Evolutionary conservation across 37 sponge, comb jelly and placozoan genomes (phyloP).

Genomic region (Mnemiopsis leidyi): DNA sequence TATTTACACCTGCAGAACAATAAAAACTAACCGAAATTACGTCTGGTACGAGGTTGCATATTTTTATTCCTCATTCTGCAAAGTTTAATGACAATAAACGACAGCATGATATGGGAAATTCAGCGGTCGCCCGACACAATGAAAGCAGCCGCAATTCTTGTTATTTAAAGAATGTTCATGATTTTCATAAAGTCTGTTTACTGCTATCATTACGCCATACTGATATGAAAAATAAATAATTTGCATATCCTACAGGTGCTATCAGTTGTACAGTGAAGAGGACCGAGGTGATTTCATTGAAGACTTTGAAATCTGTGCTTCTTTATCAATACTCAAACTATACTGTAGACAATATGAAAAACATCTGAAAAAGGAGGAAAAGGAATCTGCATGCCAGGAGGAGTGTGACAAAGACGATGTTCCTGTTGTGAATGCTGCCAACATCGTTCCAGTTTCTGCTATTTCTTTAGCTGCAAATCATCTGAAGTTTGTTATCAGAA

Average conservation of each 20-base stretch:
- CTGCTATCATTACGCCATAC: too few species aligned
- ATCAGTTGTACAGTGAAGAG: slow-evolving; percentile 76
- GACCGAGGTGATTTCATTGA: slow-evolving; percentile 82
- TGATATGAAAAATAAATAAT: too few species aligned
- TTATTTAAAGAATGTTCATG: too few species aligned
- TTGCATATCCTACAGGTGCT: slow-evolving; percentile 77
- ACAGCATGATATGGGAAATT: too few species aligned
- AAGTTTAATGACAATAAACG: too few species aligned
- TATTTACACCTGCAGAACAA: too few species aligned
- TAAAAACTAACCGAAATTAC: too few species aligned
- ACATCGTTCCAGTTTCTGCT: not conserved
- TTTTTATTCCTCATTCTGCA: too few species aligned
- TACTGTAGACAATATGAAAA: slow-evolving; percentile 5
- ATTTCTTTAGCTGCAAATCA: slow-evolving; percentile 28
- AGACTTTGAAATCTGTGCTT: slow-evolving; percentile 65
- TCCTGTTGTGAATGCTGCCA: not conserved
- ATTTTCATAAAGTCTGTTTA: too few species aligned
- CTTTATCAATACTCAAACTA: not conserved
- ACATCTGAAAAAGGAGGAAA: not conserved
- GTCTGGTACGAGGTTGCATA: too few species aligned
- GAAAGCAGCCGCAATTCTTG: too few species aligned
- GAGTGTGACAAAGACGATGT: not conserved
- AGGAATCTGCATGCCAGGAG: not conserved
- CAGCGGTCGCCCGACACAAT: too few species aligned
- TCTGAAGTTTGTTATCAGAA: not conserved